These are phyloP conservation scores for Macrostomum cliftonense DNA, from an alignment of 2,888 invertebrate species.

Conservation along the genomic window DNA sequence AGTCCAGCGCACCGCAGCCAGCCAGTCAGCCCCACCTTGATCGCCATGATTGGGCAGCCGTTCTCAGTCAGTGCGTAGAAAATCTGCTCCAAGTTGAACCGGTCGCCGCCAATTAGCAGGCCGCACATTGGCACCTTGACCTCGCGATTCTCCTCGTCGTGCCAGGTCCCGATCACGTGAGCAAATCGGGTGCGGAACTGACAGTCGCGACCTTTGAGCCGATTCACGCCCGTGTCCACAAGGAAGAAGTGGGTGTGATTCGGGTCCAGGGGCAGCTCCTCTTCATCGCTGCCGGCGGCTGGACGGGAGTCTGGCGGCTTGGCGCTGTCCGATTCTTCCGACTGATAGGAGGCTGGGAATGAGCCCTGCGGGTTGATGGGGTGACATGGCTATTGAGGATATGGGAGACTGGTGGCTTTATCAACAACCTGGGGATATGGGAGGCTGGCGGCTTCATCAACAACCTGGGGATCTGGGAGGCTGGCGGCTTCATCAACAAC, in stretches of 20 bases:
- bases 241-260: slow-evolving; percentile 38
- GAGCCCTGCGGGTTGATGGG: slow-evolving; percentile 15
- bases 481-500: too few species aligned
- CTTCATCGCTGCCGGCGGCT: slow-evolving; percentile 4
- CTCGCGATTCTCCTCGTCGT: slow-evolving; percentile 1
- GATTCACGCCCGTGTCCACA: slow-evolving; percentile 30
- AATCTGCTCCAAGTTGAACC: slow-evolving; percentile 9
- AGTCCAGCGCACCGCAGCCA: too few species aligned
- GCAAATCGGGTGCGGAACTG: slow-evolving; percentile 27
- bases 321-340: slow-evolving; percentile 13
- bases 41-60: slow-evolving; percentile 8
- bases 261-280: slow-evolving; percentile 26
- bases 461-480: too few species aligned
- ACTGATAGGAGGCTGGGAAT: slow-evolving; percentile 28
- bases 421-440: too few species aligned
- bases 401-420: too few species aligned
- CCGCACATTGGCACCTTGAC: slow-evolving; percentile 10
- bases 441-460: too few species aligned
- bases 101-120: slow-evolving; percentile 10
- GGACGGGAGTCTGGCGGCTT: slow-evolving; percentile 14
- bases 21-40: slow-evolving; percentile 2
- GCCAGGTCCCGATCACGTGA: slow-evolving; percentile 18
- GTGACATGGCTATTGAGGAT: too few species aligned
- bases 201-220: neutral
- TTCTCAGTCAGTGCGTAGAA: slow-evolving; percentile 9